Evolutionary conservation across 1,140 invertebrate species (phyloP).

Genomic region (Dufourea novaeangliae): DNA sequence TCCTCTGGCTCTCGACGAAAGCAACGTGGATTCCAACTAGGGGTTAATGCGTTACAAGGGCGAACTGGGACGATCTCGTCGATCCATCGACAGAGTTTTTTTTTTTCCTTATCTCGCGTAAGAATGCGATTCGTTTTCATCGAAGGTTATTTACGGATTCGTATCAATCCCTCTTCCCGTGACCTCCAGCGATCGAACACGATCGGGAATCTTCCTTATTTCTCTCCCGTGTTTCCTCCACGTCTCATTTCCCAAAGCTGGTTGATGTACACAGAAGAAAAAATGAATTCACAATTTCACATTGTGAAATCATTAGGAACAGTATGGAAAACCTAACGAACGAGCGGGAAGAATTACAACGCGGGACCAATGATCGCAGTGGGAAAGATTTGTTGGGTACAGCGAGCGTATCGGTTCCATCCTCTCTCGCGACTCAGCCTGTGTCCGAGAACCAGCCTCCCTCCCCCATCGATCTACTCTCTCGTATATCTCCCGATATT

Average conservation of each 20-base stretch:
- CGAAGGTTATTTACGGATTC: slow-evolving; percentile 23
- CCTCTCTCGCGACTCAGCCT: neutral
- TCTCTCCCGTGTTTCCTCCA: slow-evolving; percentile 13
- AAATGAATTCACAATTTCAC: no score
- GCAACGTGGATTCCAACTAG: neutral
- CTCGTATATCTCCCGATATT: slow-evolving; percentile 4
- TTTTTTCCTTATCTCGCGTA: slow-evolving; percentile 37
- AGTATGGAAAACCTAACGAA: no score
- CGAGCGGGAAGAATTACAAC: no score
- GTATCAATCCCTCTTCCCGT: slow-evolving; percentile 28
- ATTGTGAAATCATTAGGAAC: no score
- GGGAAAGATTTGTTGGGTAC: neutral
- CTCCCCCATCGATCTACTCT: slow-evolving; percentile 15
- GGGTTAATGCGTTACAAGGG: slow-evolving; percentile 26
- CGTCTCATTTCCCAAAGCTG: no score
- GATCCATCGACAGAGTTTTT: slow-evolving; percentile 29
- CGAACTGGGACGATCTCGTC: slow-evolving; percentile 23
- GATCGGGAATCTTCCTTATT: neutral
- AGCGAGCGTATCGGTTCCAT: neutral
- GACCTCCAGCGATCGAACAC: slow-evolving; percentile 23
- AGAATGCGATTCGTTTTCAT: slow-evolving; percentile 22
- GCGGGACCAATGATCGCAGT: neutral
- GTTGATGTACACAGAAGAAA: no score
- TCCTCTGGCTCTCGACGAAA: neutral
- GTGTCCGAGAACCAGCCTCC: slow-evolving; percentile 10